Percentiles rank a stretch among this genome's conserved stretches.
Evolutionary conservation across 2,797 vertebrate species (phyloP).

Genomic region (Argya squamiceps): DNA sequence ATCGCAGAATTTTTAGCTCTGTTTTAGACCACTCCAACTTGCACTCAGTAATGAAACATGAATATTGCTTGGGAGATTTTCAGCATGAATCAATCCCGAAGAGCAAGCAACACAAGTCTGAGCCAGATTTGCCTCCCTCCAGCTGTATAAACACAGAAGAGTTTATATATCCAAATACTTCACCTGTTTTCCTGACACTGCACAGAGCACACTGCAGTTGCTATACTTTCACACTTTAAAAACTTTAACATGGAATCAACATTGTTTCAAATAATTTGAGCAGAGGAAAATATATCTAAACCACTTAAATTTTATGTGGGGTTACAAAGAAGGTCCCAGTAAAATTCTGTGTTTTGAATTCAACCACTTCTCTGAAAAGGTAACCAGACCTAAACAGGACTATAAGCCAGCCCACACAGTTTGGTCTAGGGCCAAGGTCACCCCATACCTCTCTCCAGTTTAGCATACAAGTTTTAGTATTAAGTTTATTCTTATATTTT

Average conservation of each 20-base stretch:
- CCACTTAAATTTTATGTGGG: neutral
- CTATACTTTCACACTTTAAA: neutral
- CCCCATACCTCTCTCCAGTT: neutral
- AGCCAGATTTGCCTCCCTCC: neutral
- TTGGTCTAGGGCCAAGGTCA: neutral
- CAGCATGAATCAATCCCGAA: neutral
- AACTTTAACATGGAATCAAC: neutral
- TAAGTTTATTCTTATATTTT: neutral
- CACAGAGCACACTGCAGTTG: neutral
- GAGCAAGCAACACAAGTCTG: neutral
- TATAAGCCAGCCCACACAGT: neutral
- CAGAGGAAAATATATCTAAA: neutral
- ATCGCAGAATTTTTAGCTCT: neutral
- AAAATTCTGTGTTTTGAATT: neutral
- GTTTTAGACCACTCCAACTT: neutral
- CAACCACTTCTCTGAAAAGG: neutral
- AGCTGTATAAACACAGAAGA: neutral
- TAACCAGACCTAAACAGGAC: neutral
- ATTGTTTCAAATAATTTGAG: neutral
- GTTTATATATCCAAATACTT: neutral
- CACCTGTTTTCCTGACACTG: neutral
- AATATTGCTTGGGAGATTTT: neutral
- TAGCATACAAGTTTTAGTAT: neutral
- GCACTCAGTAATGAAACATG: neutral
- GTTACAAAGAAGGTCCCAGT: neutral